These are phyloP conservation scores for Malurus alboscapulatus DNA, from an alignment of 2,113 vertebrate species.

Conservation along the genomic window DNA sequence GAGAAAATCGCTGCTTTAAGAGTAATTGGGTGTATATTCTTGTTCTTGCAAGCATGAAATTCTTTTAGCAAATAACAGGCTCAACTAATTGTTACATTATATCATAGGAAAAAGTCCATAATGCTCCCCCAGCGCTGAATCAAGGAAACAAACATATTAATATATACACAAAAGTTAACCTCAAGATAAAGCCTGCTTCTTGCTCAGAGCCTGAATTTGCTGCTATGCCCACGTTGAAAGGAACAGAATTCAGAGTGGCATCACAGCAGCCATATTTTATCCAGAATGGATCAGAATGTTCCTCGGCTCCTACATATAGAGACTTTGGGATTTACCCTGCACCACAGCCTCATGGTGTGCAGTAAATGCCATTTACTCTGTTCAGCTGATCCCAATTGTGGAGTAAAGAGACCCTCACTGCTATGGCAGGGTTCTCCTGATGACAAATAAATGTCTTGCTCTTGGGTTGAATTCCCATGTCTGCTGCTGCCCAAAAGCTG, in stretches of 20 bases:
- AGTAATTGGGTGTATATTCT: constrained; percentile 3
- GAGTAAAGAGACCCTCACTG: not conserved
- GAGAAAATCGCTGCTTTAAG: not conserved
- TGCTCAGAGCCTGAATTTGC: not conserved
- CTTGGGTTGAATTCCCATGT: not conserved
- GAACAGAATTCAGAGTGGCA: not conserved
- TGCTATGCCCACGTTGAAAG: not conserved
- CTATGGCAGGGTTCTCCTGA: not conserved
- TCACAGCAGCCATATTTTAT: not conserved
- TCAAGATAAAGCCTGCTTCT: not conserved
- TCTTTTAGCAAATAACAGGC: constrained; percentile 18
- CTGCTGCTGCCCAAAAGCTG: constrained; percentile 38
- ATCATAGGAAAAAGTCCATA: not conserved
- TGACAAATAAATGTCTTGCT: not conserved
- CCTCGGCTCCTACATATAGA: not conserved
- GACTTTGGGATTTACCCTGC: not conserved
- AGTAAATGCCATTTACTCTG: not conserved
- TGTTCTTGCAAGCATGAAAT: constrained; percentile 6
- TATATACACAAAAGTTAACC: not conserved
- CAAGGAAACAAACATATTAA: not conserved
- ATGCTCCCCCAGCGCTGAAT: not conserved
- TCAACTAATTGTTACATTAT: constrained; percentile 15
- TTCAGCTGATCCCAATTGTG: not conserved
- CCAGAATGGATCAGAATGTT: not conserved
- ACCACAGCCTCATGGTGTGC: not conserved